Conservation (phyloP, 2,113 vertebrate species). For the Struthidea cinerea region DNA sequence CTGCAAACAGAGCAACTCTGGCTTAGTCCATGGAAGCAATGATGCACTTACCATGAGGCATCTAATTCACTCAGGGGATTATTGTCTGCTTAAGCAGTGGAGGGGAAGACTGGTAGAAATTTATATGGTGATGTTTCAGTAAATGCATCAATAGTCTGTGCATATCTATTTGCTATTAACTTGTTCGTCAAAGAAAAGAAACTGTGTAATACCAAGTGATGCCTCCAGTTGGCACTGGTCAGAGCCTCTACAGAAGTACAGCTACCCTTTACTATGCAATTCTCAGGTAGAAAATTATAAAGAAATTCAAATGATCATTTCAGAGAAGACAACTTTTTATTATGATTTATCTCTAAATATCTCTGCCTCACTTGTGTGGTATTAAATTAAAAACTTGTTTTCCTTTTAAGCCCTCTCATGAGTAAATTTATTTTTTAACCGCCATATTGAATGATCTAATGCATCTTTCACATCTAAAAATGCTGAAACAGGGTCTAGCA, state of each 20-base stretch:
- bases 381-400: neutral
- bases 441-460: neutral
- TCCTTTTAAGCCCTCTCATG: neutral
- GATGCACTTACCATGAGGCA: neutral
- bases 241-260: neutral
- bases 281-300: neutral
- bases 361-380: neutral
- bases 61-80: neutral
- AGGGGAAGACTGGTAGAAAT: neutral
- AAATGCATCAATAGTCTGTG: neutral
- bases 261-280: neutral
- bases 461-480: neutral
- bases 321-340: neutral
- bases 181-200: neutral
- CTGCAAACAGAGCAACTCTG: neutral
- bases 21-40: neutral
- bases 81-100: neutral
- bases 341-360: neutral
- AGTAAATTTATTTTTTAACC: neutral
- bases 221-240: neutral
- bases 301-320: neutral
- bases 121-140: neutral
- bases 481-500: neutral
- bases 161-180: neutral
- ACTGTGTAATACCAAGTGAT: neutral